Base-by-base conservation (phyloP, 2,888 invertebrate genomes). In the Agonum fuliginosum region DNA sequence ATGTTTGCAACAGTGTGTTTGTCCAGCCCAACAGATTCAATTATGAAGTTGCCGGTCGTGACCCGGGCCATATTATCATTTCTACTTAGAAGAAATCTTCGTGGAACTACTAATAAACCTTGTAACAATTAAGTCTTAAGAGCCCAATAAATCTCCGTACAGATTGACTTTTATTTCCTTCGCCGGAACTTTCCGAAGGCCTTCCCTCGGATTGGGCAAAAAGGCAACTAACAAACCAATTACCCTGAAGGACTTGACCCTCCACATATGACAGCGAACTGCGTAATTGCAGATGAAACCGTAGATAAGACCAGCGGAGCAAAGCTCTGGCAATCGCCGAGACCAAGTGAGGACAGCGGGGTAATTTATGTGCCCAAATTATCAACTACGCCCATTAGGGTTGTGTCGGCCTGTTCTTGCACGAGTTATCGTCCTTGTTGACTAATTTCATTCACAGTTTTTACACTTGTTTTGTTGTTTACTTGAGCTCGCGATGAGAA, bases 141-240 rank as follows among this genome's bases (percentile, higher is more conserved):
- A 4, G 46, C 10, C n/a, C 54, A 54, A 24, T 54, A 54, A 54
- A 67, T 41, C 67, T 67, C 67, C 41, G 43, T 67, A 41, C 43
- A 67, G 67, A 67, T 43, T 41, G 67, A 41, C 37, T 67, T 67
- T 67, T 43, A 67, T 67, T 67, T 67, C 41, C 8, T 17, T 10
- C 19, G 37, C 12, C 3, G 46, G 46, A 46, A n/a, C n/a, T n/a
- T n/a, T 19, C 12, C 67, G 22, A n/a, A 4, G 20, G 22, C 22
- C 41, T 24, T 24, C 12, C 20, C 41, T 6, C 27, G 51, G 51
- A 71, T 71, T 46, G 12, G 37, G 54, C 69, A 69, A 37, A 71
- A 54, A 73, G 54, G 73, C 54, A 73, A 73, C 73, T 73, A 73
- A 58, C 73, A 73, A 54, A 73, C 73, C 73, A 73, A 73, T 73